These are phyloP conservation scores for Calliphora vomitoria DNA, from an alignment of 2,888 invertebrate genomes.

Conservation along the genomic window DNA sequence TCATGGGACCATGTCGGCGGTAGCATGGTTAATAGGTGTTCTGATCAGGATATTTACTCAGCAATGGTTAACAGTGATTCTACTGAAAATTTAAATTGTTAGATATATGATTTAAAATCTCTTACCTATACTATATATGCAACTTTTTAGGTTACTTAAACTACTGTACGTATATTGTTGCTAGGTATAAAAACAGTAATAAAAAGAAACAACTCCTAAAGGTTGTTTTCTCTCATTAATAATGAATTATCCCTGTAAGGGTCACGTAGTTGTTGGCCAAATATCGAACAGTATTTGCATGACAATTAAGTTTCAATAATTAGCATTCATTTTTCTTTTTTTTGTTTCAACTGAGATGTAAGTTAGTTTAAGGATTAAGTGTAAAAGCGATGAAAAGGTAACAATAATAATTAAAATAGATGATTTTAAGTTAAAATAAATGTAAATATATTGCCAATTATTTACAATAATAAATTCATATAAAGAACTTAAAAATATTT, in stretches of 20 bases:
- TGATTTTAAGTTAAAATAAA: no score
- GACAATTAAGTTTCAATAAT: constrained; percentile 27
- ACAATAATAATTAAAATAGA: not conserved
- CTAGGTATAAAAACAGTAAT: not conserved
- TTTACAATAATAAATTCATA: no score
- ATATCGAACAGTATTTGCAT: constrained; percentile 58
- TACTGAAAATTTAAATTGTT: no score
- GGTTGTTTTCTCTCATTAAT: constrained; percentile 44
- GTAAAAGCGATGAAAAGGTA: no score
- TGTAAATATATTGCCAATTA: no score
- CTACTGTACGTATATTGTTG: not conserved
- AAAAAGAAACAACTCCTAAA: not conserved
- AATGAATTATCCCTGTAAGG: constrained; percentile 46
- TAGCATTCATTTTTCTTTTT: not conserved
- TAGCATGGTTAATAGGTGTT: no score
- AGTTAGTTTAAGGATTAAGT: not conserved
- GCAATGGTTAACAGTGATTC: no score
- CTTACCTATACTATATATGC: no score
- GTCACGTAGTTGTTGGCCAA: constrained; percentile 58
- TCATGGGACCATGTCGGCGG: no score
- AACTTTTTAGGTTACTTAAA: not conserved
- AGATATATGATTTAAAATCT: no score
- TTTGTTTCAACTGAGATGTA: not conserved
- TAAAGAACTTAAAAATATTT: no score
- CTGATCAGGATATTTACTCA: no score